Percentiles rank a stretch among this genome's conserved stretches.
Evolutionary conservation across 2,888 invertebrate genomes (phyloP).

Genomic region (Adelognathus sp.): DNA sequence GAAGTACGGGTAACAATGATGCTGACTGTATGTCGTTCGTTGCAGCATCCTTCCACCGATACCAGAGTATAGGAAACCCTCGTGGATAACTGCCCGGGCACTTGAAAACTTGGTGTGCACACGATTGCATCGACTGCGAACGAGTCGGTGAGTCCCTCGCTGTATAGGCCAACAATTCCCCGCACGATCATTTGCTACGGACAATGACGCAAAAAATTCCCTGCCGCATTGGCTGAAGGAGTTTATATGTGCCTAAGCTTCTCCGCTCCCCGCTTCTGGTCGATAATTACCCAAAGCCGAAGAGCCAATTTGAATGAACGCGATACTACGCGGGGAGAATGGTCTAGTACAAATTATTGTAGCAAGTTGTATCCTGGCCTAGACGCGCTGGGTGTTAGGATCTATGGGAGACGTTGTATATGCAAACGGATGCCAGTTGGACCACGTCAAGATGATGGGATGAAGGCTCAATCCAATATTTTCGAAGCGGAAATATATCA

Average conservation of each 20-base stretch:
- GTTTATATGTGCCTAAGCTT: not conserved
- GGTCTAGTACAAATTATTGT: no score
- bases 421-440: no score
- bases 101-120: slow-evolving; percentile 32
- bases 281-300: slow-evolving; percentile 38
- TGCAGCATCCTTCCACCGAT: not conserved
- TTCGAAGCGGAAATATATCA: no score
- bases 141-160: not conserved
- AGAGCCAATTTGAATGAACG: slow-evolving; percentile 30
- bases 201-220: slow-evolving; percentile 45
- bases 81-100: not conserved
- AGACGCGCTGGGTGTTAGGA: no score
- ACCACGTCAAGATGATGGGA: no score
- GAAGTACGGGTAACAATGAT: not conserved
- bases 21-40: not conserved
- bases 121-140: slow-evolving; percentile 22
- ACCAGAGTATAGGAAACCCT: not conserved
- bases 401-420: no score
- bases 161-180: slow-evolving; percentile 41
- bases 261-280: slow-evolving; percentile 13
- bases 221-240: slow-evolving; percentile 3
- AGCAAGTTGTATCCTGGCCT: no score
- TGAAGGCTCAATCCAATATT: no score
- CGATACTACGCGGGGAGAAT: slow-evolving; percentile 31
- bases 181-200: slow-evolving; percentile 43